A percentile compares a stretch with the other conserved stretches of the same genome.
Conservation (phyloP, 2,797 vertebrate species). For the Propithecus perrieri region DNA sequence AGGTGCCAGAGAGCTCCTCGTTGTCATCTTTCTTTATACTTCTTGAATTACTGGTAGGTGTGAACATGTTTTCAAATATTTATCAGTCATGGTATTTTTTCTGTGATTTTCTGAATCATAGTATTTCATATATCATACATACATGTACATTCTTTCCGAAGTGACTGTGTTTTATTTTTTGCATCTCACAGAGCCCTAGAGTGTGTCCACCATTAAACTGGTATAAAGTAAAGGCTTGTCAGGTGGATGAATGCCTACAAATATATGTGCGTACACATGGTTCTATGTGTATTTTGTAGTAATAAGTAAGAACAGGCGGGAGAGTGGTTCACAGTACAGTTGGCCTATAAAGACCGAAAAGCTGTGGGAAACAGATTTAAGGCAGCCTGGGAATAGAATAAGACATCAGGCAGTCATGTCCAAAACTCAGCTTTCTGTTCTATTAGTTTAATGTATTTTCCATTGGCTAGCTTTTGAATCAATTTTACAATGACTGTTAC, state of each 20-base stretch:
- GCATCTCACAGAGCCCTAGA: neutral
- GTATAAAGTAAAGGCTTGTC: neutral
- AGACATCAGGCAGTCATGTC: neutral
- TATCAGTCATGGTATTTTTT: neutral
- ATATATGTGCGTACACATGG: too few relatives aligned
- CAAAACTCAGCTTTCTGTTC: neutral
- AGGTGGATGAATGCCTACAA: neutral
- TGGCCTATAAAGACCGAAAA: neutral
- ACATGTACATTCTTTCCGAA: neutral
- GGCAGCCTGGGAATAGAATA: neutral
- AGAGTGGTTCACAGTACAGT: neutral
- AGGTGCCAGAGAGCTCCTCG: neutral
- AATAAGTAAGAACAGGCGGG: neutral
- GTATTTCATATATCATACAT: neutral
- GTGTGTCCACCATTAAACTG: neutral
- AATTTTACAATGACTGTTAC: neutral
- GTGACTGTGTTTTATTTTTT: neutral
- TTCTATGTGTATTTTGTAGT: neutral
- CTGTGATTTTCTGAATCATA: neutral
- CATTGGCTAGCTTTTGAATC: neutral
- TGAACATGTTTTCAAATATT: neutral
- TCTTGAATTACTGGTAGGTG: neutral
- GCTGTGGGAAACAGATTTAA: neutral
- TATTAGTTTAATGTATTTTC: neutral
- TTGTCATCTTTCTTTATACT: neutral